Evolutionary conservation across 2,797 vertebrate genomes (phyloP), one percentile per base, ranked within the genome.

Genomic region (Spheniscus humboldti): DNA sequence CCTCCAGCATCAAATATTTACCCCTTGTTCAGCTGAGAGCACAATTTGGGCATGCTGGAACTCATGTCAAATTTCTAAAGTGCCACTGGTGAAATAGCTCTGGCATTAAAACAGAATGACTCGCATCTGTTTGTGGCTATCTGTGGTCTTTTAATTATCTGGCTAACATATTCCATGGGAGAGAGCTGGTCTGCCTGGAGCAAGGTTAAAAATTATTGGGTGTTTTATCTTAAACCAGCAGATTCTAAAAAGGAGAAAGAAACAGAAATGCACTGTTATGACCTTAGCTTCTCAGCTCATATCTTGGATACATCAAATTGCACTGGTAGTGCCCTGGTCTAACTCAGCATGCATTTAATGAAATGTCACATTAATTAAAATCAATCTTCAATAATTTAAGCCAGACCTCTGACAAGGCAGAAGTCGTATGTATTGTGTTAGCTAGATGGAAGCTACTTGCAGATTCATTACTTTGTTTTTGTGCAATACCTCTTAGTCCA

Each of bases 61-160:
- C 75, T 95, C 50, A 8, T 33, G 72, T 81, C 62, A 69, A 25
- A 52, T 62, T 88, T 88, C 39, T 55, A 3, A 86, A 86, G 52
- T 72, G 81, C 69, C 62, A 57, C 62, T 71, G 72, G 57, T 95
- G 84, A 47, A 91, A 48, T 33, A 72, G 68, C 43, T 72, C 72
- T 91, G 85, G 89, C 73, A 66, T 71, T 92, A 92, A 45, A 91
- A 30, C 53, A 88, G 80, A 80, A 88, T 92, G 86, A 59, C 66
- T 95, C 9, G 1, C 68, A 72, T 93, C 90, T 92, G 94, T 88
- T 91, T 91, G 75, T 93, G 95, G 62, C 69, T 88, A 64, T 93
- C 93, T 90, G 72, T 80, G 63, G 78, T 50, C 88, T 91, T 94
- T 93, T 94, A 93, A 93, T 96, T 88, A 76, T 91, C 92, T 91